Evolutionary conservation across 2,113 vertebrate genomes (phyloP).

Genomic region (Neomonachus schauinslandi): DNA sequence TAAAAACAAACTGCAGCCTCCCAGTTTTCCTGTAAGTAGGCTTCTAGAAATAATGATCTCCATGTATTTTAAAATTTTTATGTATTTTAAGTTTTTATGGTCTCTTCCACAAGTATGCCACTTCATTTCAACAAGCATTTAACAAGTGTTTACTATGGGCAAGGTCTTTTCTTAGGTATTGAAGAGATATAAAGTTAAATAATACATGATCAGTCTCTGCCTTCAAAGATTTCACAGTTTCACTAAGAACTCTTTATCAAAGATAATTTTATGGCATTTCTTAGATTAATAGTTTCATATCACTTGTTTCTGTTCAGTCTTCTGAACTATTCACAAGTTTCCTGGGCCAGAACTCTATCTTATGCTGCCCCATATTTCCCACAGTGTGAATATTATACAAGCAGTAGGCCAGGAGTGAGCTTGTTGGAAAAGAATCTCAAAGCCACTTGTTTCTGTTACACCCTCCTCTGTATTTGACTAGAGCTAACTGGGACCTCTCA

Average conservation of each 20-base stretch:
- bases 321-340: slow-evolving; percentile 10
- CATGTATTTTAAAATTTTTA: slow-evolving; percentile 29
- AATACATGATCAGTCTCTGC: neutral
- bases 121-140: slow-evolving; percentile 41
- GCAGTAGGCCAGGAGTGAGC: neutral
- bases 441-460: neutral
- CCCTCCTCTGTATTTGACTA: neutral
- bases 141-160: neutral
- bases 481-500: neutral
- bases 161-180: neutral
- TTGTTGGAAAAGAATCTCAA: slow-evolving; percentile 23
- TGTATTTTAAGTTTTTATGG: neutral
- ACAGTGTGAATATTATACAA: neutral
- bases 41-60: neutral
- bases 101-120: neutral
- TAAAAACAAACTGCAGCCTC: neutral
- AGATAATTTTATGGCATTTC: neutral
- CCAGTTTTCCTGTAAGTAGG: neutral
- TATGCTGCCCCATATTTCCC: neutral
- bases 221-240: neutral
- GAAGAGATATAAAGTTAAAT: neutral
- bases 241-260: slow-evolving; percentile 26
- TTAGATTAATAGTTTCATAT: neutral
- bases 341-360: neutral
- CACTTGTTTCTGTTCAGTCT: neutral